These are phyloP conservation scores for Parazoanthus darwini DNA, from an alignment of 92 coral and sea anemone genomes.

Conservation along the genomic window DNA sequence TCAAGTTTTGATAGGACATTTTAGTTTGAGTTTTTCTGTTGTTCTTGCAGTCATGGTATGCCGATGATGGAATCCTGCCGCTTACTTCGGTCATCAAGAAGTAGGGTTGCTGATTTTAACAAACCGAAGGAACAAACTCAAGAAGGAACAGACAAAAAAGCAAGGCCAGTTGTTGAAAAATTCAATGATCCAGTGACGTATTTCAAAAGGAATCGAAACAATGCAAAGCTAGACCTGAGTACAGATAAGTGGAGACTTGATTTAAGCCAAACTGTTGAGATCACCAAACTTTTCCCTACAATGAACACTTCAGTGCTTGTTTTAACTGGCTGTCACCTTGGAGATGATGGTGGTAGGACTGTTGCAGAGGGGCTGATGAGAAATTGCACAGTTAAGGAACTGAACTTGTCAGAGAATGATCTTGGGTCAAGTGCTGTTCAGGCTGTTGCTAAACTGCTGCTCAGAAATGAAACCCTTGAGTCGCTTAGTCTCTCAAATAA, in stretches of 20 bases:
- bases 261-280: constrained; percentile 50
- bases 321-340: constrained; percentile 65
- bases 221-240: constrained; percentile 40
- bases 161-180: not conserved
- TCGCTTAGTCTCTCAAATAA: constrained; percentile 68
- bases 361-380: constrained; percentile 61
- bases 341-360: constrained; percentile 76
- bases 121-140: not conserved
- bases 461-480: constrained; percentile 51
- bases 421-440: constrained; percentile 56
- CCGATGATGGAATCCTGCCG: no score
- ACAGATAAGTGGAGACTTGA: constrained; percentile 47
- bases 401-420: constrained; percentile 73
- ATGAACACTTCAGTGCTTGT: constrained; percentile 58
- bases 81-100: not conserved
- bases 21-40: no score
- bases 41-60: no score
- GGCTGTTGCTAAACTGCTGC: constrained; percentile 64
- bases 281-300: constrained; percentile 51
- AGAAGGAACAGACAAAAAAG: not conserved
- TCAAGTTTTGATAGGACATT: no score
- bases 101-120: not conserved
- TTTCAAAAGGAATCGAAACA: constrained; percentile 49
- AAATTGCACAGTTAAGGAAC: constrained; percentile 59
- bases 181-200: constrained; percentile 51